Evolutionary conservation across 2,888 invertebrate species (phyloP), one percentile per base, ranked within the genome.

Genomic region (Lasioglossum leucozonium): DNA sequence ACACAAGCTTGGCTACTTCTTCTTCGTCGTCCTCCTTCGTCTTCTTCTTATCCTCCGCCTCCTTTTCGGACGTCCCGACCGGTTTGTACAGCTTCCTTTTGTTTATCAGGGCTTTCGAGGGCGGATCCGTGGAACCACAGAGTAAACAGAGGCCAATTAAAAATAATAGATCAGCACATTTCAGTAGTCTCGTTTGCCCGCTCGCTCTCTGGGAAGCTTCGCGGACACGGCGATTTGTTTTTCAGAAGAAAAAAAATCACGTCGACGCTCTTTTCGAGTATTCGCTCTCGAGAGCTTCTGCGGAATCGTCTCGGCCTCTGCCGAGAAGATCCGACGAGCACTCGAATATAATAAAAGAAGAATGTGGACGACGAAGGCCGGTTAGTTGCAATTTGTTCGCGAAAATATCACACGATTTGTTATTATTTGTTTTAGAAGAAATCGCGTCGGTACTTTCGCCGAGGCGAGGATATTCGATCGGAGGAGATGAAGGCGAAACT

Each of bases 91-190:
- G 88, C 89, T 91, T 91, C 89, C 91, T 91, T 91, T 91, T 91
- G 91, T 91, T 91, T 87, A 91, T 91, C 91, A 91, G 88, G 84
- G 90, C 91, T 91, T 89, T 91, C 88, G 90, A 90, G 90, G 89
- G 89, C 86, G 88, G 82, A 73, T 67, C 73, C 65, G 65, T 82
- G 58, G 72, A 75, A 76, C 83, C 86, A 71, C 81, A 79, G 77
- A 86, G 65, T 87, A 89, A 90, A 90, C 86, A 90, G 85, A 89
- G 80, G 86, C 69, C 80, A 76, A 84, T 72, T 47, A 79, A 81
- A 85, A 79, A 82, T 81, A 82, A 84, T 76, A 79, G 86, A 83
- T 79, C 79, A 82, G 73, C 34, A 67, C 22, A 30, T 26, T 78
- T 75, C 44, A 42, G 44, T 51, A 51, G 22, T 51, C 8, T 47